Conservation (phyloP, 2,113 vertebrate genomes). For the Abramis brama region DNA sequence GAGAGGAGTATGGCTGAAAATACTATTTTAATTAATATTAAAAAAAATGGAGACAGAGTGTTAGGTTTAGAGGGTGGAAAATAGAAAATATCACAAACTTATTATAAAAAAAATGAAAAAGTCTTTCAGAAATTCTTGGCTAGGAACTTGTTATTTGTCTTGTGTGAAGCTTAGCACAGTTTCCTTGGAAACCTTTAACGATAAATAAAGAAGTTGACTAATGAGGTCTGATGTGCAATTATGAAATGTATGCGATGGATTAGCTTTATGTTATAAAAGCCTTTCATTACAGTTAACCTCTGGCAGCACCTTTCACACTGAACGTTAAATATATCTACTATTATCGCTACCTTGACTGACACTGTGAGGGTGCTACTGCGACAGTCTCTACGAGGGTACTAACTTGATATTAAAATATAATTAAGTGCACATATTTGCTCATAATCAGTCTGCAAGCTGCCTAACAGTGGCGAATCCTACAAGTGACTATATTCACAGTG, state of each 20-base stretch:
- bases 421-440: not conserved
- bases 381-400: not conserved
- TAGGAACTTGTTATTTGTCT: not conserved
- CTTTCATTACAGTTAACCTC: slow-evolving; percentile 12
- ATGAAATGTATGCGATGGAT: slow-evolving; percentile 36
- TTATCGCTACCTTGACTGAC: not conserved
- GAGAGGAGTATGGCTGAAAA: not conserved
- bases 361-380: not conserved
- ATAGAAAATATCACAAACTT: not conserved
- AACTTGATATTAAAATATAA: not conserved
- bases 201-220: slow-evolving; percentile 31
- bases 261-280: slow-evolving; percentile 9
- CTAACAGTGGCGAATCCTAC: not conserved
- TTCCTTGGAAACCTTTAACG: slow-evolving; percentile 11
- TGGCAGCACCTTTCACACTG: not conserved
- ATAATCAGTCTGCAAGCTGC: not conserved
- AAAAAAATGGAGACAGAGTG: not conserved
- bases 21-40: not conserved
- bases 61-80: not conserved
- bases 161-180: not conserved
- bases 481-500: not conserved
- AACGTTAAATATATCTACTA: not conserved
- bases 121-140: not conserved
- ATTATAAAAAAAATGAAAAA: not conserved
- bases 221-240: slow-evolving; percentile 28